phyloP scores from a whole-genome alignment of 2,113 vertebrate species.

The Felis chaus region DNA sequence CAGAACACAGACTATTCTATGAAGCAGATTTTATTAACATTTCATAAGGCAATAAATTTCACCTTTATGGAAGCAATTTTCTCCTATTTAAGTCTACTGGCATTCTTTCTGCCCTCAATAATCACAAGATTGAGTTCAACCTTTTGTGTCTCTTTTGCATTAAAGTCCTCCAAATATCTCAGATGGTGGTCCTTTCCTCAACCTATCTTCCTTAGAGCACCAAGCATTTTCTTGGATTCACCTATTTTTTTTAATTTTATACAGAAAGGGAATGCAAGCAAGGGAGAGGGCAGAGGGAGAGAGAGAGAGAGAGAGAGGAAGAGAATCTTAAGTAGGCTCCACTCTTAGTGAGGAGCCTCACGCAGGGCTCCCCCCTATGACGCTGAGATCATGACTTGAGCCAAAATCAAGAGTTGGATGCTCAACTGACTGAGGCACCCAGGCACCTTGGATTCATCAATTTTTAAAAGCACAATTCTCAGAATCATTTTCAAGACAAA shows the following conservation, averaged over 20 bases:
- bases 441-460: neutral
- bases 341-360: no score
- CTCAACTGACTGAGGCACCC: no score
- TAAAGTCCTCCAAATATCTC: neutral
- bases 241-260: no score
- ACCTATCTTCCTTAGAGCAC: neutral
- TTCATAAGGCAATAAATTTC: constrained; percentile 30
- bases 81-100: neutral
- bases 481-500: neutral
- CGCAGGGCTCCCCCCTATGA: no score
- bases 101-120: neutral
- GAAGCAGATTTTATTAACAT: neutral
- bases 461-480: constrained; percentile 19
- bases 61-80: neutral
- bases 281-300: no score
- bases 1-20: neutral
- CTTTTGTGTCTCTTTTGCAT: neutral
- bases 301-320: no score
- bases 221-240: neutral
- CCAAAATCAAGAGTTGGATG: no score
- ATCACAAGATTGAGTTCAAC: neutral
- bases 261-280: no score
- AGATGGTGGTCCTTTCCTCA: neutral
- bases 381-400: no score
- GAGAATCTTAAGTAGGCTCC: no score